Evolutionary conservation across 2,888 invertebrate species (phyloP).

Genomic region (Andrena haemorrhoa): DNA sequence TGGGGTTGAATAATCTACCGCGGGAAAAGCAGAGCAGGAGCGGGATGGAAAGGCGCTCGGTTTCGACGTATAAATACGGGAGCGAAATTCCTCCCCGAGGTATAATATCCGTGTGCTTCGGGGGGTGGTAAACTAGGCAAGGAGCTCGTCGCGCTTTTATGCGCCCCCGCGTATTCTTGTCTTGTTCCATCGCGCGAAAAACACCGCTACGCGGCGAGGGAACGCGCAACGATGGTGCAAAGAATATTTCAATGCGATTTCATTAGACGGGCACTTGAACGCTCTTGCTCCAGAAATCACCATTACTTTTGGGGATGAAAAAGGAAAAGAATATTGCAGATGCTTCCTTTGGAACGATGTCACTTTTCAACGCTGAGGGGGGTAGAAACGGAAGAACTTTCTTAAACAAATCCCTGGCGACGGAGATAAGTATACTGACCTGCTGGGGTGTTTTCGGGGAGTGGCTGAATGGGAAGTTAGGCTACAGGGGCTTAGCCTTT

Average conservation of each 20-base stretch:
- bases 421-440: too few relatives aligned
- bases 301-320: too few relatives aligned
- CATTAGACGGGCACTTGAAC: too few relatives aligned
- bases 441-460: too few relatives aligned
- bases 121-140: slow-evolving; percentile 23
- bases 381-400: too few relatives aligned
- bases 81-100: slow-evolving; percentile 31
- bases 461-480: too few relatives aligned
- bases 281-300: too few relatives aligned
- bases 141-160: slow-evolving; percentile 19
- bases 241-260: neutral
- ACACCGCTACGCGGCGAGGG: slow-evolving; percentile 13
- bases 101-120: slow-evolving; percentile 36
- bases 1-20: slow-evolving; percentile 42
- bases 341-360: too few relatives aligned
- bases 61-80: slow-evolving; percentile 43
- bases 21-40: neutral
- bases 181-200: slow-evolving; percentile 1
- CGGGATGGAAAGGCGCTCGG: slow-evolving; percentile 44
- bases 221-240: neutral
- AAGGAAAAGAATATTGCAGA: too few relatives aligned
- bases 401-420: too few relatives aligned
- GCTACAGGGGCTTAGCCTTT: too few relatives aligned
- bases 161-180: slow-evolving; percentile 39
- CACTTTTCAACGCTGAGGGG: too few relatives aligned